Evolutionary conservation across 2,888 invertebrate species (phyloP), one percentile per base, ranked within the genome.

Genomic region (Caenorhabditis afra): DNA sequence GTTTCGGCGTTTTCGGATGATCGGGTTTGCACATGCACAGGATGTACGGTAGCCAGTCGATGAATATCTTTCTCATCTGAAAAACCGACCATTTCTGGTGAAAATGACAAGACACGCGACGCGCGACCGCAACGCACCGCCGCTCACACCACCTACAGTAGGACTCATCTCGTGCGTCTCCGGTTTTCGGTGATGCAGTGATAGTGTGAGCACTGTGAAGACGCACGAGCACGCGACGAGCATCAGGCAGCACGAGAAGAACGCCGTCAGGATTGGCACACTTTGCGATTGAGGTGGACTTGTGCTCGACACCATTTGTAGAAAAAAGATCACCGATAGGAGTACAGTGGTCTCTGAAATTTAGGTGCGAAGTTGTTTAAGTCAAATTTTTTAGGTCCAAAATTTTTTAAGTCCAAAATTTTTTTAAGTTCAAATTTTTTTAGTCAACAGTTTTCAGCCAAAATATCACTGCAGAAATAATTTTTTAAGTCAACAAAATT

Each of bases 191-290:
- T 83, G 82, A 61, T 83, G 79, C 11, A 85, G 68, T 2, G 82
- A 79, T 5, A 85, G 65, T 12, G 82, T 74, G 22, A 85, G 75
- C 0, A 85, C 85, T 7, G 85, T 85, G 66, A 83, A 85, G 3
- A 85, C 85, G 58, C 84, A 84, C 0, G 85, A 85, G 16, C 82
- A 80, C 1, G 85, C 81, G 1, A 85, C 85, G 10, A 85, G 66
- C 76, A 85, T 83, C 11, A 85, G 57, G 39, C 85, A 85, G 57
- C 84, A 83, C 7, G 84, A 84, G 77, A 85, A 85, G 58, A 85
- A 85, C 0, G 84, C 84, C 18, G 84, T 84, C 12, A 85, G 49
- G 50, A 85, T 84, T 0, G 85, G 85, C 39, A 85, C 81, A 22
- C 83, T 81, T 58, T 79, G 76, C 5, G 84, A 84, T 49, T 84